These are phyloP conservation scores for Dendronephthya gigantea DNA, from an alignment of 64 coral and sea anemone species.

Conservation along the genomic window DNA sequence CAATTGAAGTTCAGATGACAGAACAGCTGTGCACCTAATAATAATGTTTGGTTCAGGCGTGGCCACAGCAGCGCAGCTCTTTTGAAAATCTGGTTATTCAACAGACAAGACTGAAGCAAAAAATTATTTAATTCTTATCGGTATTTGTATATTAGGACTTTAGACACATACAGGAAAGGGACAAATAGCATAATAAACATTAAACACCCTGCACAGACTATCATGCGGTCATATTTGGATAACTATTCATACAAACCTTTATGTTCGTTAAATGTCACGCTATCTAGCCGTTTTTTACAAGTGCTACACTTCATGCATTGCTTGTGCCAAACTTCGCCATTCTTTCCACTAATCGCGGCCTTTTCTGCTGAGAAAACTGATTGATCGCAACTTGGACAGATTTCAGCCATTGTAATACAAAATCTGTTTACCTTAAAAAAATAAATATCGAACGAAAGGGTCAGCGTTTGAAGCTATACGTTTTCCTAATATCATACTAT, in stretches of 20 bases:
- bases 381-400: background rate
- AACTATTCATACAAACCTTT: background rate
- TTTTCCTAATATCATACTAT: background rate
- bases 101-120: too few species aligned
- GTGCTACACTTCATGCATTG: background rate
- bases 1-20: too few species aligned
- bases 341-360: background rate
- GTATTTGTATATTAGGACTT: too few species aligned
- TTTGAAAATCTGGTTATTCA: background rate
- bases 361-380: background rate
- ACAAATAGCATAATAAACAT: background rate
- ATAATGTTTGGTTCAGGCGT: background rate
- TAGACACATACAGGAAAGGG: too few species aligned
- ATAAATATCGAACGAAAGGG: background rate
- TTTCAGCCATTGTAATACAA: background rate
- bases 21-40: background rate
- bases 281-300: background rate
- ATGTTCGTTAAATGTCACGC: slow-evolving; percentile 7
- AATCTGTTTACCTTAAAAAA: background rate
- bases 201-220: background rate
- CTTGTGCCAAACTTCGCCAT: slow-evolving; percentile 6
- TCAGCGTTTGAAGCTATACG: background rate
- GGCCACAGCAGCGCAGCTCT: background rate
- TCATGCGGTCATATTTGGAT: background rate
- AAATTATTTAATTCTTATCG: too few species aligned